Evolutionary conservation across 2,888 invertebrate genomes (phyloP), one percentile per base, ranked within the genome.

Genomic region (Metellina segmentata): DNA sequence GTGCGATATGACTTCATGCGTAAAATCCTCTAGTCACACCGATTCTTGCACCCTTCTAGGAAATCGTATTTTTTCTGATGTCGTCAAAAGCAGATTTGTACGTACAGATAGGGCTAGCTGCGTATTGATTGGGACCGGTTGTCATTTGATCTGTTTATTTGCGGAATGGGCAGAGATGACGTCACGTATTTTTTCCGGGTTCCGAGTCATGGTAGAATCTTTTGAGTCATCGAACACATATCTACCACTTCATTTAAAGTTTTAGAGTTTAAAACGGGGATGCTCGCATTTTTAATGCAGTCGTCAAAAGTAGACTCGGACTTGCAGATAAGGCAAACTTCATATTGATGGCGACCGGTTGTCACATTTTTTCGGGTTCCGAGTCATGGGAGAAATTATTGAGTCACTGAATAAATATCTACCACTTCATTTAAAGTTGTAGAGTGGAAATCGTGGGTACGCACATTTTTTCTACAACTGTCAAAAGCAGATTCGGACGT

Each of bases 101-200:
- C 11, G 72, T 19, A n/a, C 19, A 85, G 74, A 85, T 74, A 52
- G 85, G 19, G 20, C 49, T 69, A 74, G 53, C 74, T 61, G 81
- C 81, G 69, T 88, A 81, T 72, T 88, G 88, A 74, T 88, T 75
- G 81, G 49, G 19, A 61, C 74, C n/a, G 81, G 11, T 69, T 81
- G 61, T 81, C 88, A 88, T 51, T 72, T 53, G 81, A 74, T 88
- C 87, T 86, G 77, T 78, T 85, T 85, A 85, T 75, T 85, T 78
- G 85, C 13, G 19, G 48, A 7, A 49, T 72, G 8, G 34, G 53
- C 0, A 6, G 61, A 34, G 72, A 7, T 81, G 88, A 88, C 88
- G 72, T 88, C 81, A 75, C 53, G 34, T 34, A 2, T 34, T 34
- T 51, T 86, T 74, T 51, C 20, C 8, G 70, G 70, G 49, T 49